A percentile compares a stretch with the other conserved stretches of the same genome.
phyloP scores from a whole-genome alignment of 2,113 vertebrate species.

The Ardeotis arabs region DNA sequence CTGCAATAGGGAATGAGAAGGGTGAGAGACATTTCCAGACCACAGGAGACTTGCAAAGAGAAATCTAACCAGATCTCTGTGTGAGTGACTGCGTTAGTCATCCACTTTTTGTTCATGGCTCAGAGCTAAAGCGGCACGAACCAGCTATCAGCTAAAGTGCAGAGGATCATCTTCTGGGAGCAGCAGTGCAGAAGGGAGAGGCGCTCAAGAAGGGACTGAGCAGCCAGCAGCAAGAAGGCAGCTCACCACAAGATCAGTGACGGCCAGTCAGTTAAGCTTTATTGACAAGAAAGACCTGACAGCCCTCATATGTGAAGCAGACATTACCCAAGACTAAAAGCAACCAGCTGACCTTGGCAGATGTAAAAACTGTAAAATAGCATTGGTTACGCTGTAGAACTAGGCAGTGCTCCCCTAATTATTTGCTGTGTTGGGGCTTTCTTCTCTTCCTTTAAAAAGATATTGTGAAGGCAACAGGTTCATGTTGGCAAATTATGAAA shows the following conservation, averaged over 20 bases:
- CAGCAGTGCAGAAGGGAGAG: neutral
- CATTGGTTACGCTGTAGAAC: neutral
- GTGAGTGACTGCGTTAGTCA: neutral
- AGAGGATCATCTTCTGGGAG: neutral
- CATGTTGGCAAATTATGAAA: neutral
- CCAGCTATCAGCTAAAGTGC: neutral
- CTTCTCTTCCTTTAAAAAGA: neutral
- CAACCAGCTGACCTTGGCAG: neutral
- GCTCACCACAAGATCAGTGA: rapidly evolving
- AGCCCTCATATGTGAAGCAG: neutral
- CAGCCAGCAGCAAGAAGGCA: neutral
- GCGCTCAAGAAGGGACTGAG: neutral
- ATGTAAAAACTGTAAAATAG: neutral
- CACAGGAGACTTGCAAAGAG: neutral
- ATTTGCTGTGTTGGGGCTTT: neutral
- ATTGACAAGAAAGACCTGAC: neutral
- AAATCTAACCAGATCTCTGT: neutral
- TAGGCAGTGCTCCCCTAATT: neutral
- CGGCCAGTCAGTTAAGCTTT: neutral
- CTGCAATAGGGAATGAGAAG: neutral
- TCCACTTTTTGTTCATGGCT: neutral
- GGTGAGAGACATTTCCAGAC: neutral
- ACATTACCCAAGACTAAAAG: neutral
- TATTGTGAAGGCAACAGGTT: neutral
- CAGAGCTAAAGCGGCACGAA: neutral